Evolutionary conservation across 2,113 vertebrate species (phyloP), one percentile per base, ranked within the genome.

Genomic region (Mohoua ochrocephala): DNA sequence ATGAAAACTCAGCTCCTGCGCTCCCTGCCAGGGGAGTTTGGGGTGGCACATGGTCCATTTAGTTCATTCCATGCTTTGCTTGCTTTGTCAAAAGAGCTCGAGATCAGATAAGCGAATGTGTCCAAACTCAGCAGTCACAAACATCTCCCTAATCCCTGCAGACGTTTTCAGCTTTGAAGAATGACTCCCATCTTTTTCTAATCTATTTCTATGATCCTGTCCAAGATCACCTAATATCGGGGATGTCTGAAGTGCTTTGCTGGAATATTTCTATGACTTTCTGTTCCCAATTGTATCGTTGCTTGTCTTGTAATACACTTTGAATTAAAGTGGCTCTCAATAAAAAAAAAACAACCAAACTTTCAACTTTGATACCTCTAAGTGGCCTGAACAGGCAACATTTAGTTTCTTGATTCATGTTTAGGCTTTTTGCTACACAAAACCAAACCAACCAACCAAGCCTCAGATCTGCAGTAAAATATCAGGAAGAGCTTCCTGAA

Each of bases 281-380:
- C 64, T 71, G 33, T 26, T 9, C 63, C 81, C 57, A 85, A 26
- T 75, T 87, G 26, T 59, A 61, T 86, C 78, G 96, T 90, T 97
- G 31, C 67, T 95, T 96, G 92, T 97, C 45, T 63, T 91, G 53
- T 79, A 92, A 83, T 68, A 79, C 18, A 68, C 27, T 86, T 94
- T 65, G 69, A 94, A 87, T 90, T 39, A 52, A 87, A 95, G 35
- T 59, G n/a, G 9, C 68, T 97, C 78, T 91, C 57, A 59, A 26
- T 26, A 59, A 16, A 59, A 71, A 47, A 95, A 73, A 78, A 69
- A 57, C 96, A 75, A 61, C 13, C 12, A 9, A 52, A 70, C 69
- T 87, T 61, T 53, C 65, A 76, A 20, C 45, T 95, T 80, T 33
- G 70, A 75, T 60, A 53, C 31, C 39, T 69, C 20, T 27, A 59